phyloP scores from a whole-genome alignment of 2,888 invertebrate genomes.

The Trypoxylon attenuatum region DNA sequence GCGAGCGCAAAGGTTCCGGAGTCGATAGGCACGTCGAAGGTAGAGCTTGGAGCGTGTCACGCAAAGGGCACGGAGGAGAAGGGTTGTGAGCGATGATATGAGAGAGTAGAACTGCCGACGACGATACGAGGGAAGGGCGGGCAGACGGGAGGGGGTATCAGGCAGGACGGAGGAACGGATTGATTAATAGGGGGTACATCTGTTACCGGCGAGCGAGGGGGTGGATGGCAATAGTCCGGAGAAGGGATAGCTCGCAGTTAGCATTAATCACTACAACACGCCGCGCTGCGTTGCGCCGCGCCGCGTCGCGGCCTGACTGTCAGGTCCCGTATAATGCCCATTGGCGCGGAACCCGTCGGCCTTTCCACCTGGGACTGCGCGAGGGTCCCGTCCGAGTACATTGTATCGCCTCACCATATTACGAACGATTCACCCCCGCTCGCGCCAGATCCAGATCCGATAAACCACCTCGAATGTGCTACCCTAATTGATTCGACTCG shows the following conservation, averaged over 20 bases:
- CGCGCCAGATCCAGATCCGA: constrained; percentile 31
- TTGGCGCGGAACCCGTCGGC: constrained; percentile 53
- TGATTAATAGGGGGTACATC: constrained; percentile 74
- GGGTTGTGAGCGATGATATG: constrained; percentile 67
- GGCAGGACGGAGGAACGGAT: constrained; percentile 64
- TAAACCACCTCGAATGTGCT: constrained; percentile 28
- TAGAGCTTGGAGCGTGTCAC: constrained; percentile 32
- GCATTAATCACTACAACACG: constrained; percentile 73
- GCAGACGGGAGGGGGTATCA: too few species aligned
- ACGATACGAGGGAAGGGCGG: constrained; percentile 47
- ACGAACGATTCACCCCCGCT: constrained; percentile 38
- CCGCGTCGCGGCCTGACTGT: constrained; percentile 68
- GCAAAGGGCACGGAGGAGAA: constrained; percentile 42
- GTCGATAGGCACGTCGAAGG: constrained; percentile 13
- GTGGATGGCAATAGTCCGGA: constrained; percentile 67
- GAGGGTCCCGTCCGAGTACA: constrained; percentile 47
- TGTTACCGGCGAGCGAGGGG: constrained; percentile 69
- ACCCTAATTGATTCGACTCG: too few species aligned
- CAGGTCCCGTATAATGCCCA: constrained; percentile 68
- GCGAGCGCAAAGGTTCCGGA: constrained; percentile 12
- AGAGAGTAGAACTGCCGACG: constrained; percentile 52
- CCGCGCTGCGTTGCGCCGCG: constrained; percentile 71
- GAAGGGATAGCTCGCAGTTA: constrained; percentile 68
- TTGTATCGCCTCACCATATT: constrained; percentile 49
- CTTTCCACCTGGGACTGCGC: constrained; percentile 57